Conservation (phyloP, 2,888 invertebrate species). For the Mallateleia sp. region DNA sequence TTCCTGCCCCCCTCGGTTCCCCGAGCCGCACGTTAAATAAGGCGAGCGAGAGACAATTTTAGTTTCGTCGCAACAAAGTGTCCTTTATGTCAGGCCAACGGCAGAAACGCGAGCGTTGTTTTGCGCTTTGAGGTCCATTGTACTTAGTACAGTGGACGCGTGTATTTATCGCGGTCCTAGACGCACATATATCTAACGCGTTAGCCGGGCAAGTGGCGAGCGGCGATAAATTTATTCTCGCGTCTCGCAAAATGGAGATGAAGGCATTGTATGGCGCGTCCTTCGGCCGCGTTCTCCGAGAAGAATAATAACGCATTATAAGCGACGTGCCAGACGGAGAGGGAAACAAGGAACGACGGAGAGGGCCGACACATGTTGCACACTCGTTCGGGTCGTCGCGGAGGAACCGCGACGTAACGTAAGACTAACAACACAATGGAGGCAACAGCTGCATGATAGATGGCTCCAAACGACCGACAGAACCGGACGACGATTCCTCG, state of each 20-base stretch:
- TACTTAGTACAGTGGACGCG: constrained; percentile 73
- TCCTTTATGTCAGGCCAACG: constrained; percentile 76
- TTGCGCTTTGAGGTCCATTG: constrained; percentile 75
- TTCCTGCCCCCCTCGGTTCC: neutral
- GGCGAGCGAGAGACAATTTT: constrained; percentile 70
- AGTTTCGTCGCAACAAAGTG: constrained; percentile 75
- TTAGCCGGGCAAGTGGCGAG: constrained; percentile 74
- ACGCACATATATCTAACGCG: constrained; percentile 77
- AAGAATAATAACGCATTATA: constrained; percentile 84
- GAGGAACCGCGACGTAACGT: constrained; percentile 86
- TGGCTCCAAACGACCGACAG: constrained; percentile 84
- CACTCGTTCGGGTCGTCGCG: constrained; percentile 84
- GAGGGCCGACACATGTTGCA: constrained; percentile 89
- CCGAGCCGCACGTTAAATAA: constrained; percentile 57
- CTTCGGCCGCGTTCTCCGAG: constrained; percentile 80
- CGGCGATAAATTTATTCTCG: constrained; percentile 83
- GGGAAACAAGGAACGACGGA: constrained; percentile 52
- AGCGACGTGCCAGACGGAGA: constrained; percentile 72
- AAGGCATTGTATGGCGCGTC: constrained; percentile 84
- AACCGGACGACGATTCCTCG: constrained; percentile 75
- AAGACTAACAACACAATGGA: constrained; percentile 90
- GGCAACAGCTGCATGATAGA: constrained; percentile 89
- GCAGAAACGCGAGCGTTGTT: constrained; percentile 69
- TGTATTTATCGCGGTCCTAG: constrained; percentile 79
- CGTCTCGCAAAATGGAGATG: constrained; percentile 83